Evolutionary conservation across 2,888 invertebrate genomes (phyloP), one percentile per base, ranked within the genome.

Genomic region (Incurvaria masculella): DNA sequence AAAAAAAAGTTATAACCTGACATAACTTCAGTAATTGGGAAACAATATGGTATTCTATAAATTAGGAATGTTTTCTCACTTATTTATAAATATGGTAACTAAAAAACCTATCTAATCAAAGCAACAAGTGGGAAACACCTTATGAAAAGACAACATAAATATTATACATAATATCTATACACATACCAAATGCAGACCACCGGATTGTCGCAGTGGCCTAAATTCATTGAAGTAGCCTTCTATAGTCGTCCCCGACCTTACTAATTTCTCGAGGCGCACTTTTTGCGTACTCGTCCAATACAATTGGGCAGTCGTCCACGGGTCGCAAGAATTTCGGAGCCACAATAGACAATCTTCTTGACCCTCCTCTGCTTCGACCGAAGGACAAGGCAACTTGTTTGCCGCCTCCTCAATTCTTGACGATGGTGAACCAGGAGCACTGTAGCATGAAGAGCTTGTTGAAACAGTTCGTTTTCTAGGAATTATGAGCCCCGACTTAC

Each of bases 31-130:
- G 23, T 23, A 23, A 23, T 23, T 23, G 4, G 5, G 5, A 23
- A 23, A 23, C 10, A 23, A 6, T 23, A 23, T 23, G 52, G 52
- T 52, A 56, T 56, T 52, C 52, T 49, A 21, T 53, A 39, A 52
- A 55, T 55, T 50, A 46, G 17, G n/a, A n/a, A 21, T 23, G n/a
- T 10, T 43, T 21, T 21, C 18, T 16, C 21, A 17, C 21, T 23
- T 23, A 23, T 23, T 23, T 10, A 10, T 23, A 23, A 23, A 23
- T 23, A 23, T 10, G 23, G 23, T 10, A 23, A 23, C 23, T 23
- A 23, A 23, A 4, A 10, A 23, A 23, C 23, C 23, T 6, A 23
- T 23, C 23, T 23, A 23, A 23, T 23, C 23, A 23, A 23, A 6
- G 23, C 23, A 10, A 23, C 10, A 10, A 23, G 23, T 4, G 23